Evolutionary conservation across 2,888 invertebrate genomes (phyloP).

Genomic region (Catonia carolina): DNA sequence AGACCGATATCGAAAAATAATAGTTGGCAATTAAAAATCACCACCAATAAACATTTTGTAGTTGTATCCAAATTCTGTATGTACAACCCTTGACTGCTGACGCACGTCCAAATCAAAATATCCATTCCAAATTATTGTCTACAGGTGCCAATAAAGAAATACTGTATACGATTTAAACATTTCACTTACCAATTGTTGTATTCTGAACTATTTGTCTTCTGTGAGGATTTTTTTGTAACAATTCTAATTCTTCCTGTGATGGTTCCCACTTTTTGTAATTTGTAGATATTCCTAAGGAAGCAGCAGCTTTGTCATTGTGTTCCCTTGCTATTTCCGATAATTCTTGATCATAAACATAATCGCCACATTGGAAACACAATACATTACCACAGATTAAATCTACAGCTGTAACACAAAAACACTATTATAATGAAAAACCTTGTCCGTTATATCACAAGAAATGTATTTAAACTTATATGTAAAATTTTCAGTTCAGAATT

Average conservation of each 20-base stretch:
- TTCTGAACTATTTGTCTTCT: slow-evolving; percentile 71
- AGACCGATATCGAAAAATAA: no score
- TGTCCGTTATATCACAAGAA: no score
- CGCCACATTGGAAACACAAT: slow-evolving; percentile 82
- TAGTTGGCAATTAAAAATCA: no score
- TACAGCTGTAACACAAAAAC: slow-evolving; percentile 51
- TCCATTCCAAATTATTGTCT: no score
- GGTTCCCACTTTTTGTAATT: slow-evolving; percentile 63
- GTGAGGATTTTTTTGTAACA: slow-evolving; percentile 67
- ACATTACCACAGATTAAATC: slow-evolving; percentile 85
- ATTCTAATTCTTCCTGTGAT: slow-evolving; percentile 65
- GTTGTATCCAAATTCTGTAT: no score
- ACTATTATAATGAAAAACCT: slow-evolving; percentile 11
- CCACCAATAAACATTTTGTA: no score
- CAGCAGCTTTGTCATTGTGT: slow-evolving; percentile 11
- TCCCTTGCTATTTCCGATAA: slow-evolving; percentile 39
- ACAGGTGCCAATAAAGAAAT: no score
- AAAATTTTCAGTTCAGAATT: no score
- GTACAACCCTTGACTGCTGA: no score
- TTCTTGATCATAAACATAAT: slow-evolving; percentile 63
- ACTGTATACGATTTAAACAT: no score
- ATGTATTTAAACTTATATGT: no score
- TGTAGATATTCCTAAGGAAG: slow-evolving; percentile 17
- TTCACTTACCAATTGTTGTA: slow-evolving; percentile 67
- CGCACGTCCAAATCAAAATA: no score